Percentiles rank a stretch among this genome's conserved stretches.
Evolutionary conservation across 2,888 invertebrate genomes (phyloP).

Genomic region (Campoplex capitator): DNA sequence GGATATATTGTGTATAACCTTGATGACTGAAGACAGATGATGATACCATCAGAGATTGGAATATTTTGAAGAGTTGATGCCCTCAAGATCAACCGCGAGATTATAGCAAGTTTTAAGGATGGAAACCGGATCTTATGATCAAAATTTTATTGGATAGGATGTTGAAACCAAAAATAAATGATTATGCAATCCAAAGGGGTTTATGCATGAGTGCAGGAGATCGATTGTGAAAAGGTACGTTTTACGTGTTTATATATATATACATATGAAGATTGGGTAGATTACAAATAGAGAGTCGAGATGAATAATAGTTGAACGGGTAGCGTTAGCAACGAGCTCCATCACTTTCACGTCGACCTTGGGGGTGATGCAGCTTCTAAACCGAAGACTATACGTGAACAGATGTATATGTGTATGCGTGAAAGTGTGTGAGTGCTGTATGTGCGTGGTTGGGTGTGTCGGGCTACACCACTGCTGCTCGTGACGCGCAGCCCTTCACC

Average conservation of each 20-base stretch:
- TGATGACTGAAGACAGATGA: not conserved
- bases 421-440: not conserved
- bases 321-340: constrained; percentile 67
- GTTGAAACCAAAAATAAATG: constrained; percentile 12
- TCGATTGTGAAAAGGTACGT: not conserved
- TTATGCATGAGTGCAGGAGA: not conserved
- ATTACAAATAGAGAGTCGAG: constrained; percentile 44
- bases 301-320: constrained; percentile 67
- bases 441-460: not conserved
- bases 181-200: not conserved
- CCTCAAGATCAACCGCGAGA: not conserved
- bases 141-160: constrained; percentile 14
- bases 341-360: constrained; percentile 63
- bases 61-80: not conserved
- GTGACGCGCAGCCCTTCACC: constrained; percentile 69
- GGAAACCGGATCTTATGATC: not conserved
- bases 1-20: too few relatives aligned
- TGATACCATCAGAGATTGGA: not conserved
- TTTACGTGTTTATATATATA: not conserved
- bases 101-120: not conserved
- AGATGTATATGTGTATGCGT: not conserved
- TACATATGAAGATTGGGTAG: not conserved
- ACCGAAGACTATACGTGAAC: constrained; percentile 15
- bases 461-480: constrained; percentile 61
- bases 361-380: constrained; percentile 36